A percentile compares a stretch with the other conserved stretches of the same genome.
phyloP scores from a whole-genome alignment of 2,888 invertebrate genomes.

The Archips xylosteana region DNA sequence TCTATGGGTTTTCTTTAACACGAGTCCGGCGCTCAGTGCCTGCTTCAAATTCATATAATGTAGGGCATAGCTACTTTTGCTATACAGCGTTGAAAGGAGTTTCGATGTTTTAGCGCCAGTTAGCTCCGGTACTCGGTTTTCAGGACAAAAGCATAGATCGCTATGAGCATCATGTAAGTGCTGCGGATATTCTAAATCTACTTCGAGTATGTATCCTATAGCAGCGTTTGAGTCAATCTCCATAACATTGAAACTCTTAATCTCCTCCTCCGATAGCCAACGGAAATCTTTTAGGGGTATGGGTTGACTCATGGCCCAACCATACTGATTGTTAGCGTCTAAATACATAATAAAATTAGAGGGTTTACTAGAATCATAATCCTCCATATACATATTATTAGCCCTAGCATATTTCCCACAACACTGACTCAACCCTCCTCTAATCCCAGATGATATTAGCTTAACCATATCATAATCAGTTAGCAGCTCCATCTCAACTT shows the following conservation, averaged over 20 bases:
- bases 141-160: conserved; percentile 39
- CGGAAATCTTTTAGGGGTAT: no score
- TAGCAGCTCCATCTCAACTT: neutral
- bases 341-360: no score
- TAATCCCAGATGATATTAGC: conserved; percentile 45
- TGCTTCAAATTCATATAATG: conserved; percentile 39
- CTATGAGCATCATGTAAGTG: conserved; percentile 37
- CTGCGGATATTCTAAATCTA: conserved; percentile 40
- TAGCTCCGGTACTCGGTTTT: conserved; percentile 12
- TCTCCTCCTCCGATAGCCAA: no score
- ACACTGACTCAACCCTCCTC: conserved; percentile 48
- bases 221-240: no score
- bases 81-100: conserved; percentile 29
- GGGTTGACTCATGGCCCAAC: no score
- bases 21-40: conserved; percentile 27
- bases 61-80: conserved; percentile 38
- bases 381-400: conserved; percentile 53
- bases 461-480: conserved; percentile 43
- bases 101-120: conserved; percentile 14
- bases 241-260: no score
- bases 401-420: conserved; percentile 52
- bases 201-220: conserved; percentile 10
- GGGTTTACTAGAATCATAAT: conserved; percentile 46
- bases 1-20: conserved; percentile 38
- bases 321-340: no score